These are phyloP conservation scores for Campylorhamphus procurvoides DNA, from an alignment of 2,113 vertebrate genomes.

Conservation along the genomic window DNA sequence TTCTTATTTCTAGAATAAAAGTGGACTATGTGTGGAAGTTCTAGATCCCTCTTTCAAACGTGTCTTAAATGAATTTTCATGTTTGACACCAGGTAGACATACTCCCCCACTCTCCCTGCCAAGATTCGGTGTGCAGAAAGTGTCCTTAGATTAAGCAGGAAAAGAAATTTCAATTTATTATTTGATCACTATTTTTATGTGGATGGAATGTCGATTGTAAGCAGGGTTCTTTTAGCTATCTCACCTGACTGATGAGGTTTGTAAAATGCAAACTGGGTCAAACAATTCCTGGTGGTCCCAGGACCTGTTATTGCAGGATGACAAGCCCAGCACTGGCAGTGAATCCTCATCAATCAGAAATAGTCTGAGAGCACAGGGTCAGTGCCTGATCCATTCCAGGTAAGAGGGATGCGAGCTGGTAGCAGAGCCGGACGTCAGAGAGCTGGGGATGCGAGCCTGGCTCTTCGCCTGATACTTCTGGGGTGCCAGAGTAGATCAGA, in stretches of 20 bases:
- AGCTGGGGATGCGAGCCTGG: neutral
- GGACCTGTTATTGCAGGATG: conserved; percentile 4
- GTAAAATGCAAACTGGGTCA: conserved; percentile 10
- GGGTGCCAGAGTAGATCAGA: conserved; percentile 26
- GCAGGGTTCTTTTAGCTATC: conserved; percentile 15
- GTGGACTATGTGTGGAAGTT: neutral
- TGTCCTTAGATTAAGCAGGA: neutral
- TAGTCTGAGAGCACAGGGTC: conserved; percentile 11
- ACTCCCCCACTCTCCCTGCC: neutral
- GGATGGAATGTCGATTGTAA: neutral
- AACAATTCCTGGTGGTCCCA: neutral
- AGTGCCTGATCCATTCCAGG: neutral
- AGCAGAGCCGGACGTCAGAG: neutral
- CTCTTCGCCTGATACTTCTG: conserved; percentile 22
- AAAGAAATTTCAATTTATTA: neutral
- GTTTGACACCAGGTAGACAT: conserved; percentile 1
- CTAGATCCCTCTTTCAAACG: conserved; percentile 29
- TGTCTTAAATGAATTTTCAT: conserved; percentile 36
- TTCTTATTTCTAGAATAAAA: conserved; percentile 31
- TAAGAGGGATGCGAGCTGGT: neutral
- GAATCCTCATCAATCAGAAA: neutral
- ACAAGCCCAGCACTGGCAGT: neutral
- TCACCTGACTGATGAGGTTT: conserved; percentile 32
- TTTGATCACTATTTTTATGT: neutral
- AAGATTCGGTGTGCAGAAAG: neutral